phyloP scores from a whole-genome alignment of 2,888 invertebrate genomes.

The Tinea trinotella region DNA sequence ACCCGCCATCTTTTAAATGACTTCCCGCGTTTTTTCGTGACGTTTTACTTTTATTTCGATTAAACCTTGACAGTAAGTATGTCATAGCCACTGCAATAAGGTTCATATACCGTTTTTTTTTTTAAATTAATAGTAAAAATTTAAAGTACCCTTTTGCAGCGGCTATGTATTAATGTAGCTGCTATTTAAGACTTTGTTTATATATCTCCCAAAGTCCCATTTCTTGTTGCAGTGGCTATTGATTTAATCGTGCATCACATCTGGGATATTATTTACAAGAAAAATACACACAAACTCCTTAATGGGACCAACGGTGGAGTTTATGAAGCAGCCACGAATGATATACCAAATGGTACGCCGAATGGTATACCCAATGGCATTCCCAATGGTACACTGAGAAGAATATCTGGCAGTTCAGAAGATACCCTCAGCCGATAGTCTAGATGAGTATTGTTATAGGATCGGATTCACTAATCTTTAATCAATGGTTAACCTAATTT shows the following conservation, averaged over 20 bases:
- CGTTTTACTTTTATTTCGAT: not conserved
- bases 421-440: constrained; percentile 67
- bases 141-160: constrained; percentile 45
- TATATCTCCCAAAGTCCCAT: not conserved
- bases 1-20: constrained; percentile 20
- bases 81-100: constrained; percentile 69
- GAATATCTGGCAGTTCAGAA: constrained; percentile 62
- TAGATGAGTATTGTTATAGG: constrained; percentile 11
- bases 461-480: no score
- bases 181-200: constrained; percentile 27
- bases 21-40: not conserved
- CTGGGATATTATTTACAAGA: constrained; percentile 90
- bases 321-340: constrained; percentile 41
- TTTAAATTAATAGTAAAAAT: not conserved
- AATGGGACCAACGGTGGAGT: constrained; percentile 25
- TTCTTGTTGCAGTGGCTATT: constrained; percentile 96
- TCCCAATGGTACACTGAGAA: constrained; percentile 38
- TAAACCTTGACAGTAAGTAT: constrained; percentile 35
- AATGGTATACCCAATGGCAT: constrained; percentile 43
- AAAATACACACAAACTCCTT: constrained; percentile 31
- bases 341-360: constrained; percentile 45
- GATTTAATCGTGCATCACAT: constrained; percentile 99
- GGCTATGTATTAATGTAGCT: constrained; percentile 70
- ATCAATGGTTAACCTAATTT: no score
- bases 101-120: no score